Evolutionary conservation across 2,888 invertebrate species (phyloP).

Genomic region (Sinelater perroti): DNA sequence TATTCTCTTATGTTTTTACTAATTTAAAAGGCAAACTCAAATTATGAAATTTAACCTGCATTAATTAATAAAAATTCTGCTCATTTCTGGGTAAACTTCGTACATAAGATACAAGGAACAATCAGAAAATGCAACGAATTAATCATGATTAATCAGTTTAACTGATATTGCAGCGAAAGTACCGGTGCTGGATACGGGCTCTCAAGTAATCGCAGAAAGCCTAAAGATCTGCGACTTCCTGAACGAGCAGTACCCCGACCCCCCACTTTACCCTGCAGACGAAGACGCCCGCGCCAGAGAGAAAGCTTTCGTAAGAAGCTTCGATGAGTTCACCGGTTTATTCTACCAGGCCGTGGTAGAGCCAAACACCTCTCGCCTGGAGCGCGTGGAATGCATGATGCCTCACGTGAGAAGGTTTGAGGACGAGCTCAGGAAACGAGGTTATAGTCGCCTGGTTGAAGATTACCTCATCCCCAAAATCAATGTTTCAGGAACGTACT

Average conservation of each 20-base stretch:
- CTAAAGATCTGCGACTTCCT: conserved; percentile 64
- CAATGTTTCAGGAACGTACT: conserved; percentile 5
- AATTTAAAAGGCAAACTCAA: no score
- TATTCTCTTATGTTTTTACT: no score
- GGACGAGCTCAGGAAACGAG: not conserved
- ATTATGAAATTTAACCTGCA: no score
- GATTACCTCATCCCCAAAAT: not conserved
- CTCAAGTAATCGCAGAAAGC: conserved; percentile 64
- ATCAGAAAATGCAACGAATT: no score
- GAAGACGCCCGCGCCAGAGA: conserved; percentile 53
- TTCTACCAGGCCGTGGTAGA: not conserved
- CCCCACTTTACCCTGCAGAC: conserved; percentile 61
- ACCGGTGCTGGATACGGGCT: conserved; percentile 60
- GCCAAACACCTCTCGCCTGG: not conserved
- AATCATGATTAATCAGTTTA: no score
- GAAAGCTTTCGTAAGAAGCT: conserved; percentile 51
- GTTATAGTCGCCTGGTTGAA: not conserved
- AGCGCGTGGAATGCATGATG: not conserved
- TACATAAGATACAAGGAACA: no score
- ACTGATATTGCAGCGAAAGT: conserved; percentile 63
- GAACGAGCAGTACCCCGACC: conserved; percentile 64
- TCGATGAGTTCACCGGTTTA: conserved; percentile 32
- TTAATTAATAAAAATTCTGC: no score
- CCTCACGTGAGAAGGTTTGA: conserved; percentile 4
- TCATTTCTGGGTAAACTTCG: no score